Conservation (phyloP, 2,113 vertebrate genomes). For the Craseonycteris thonglongyai region DNA sequence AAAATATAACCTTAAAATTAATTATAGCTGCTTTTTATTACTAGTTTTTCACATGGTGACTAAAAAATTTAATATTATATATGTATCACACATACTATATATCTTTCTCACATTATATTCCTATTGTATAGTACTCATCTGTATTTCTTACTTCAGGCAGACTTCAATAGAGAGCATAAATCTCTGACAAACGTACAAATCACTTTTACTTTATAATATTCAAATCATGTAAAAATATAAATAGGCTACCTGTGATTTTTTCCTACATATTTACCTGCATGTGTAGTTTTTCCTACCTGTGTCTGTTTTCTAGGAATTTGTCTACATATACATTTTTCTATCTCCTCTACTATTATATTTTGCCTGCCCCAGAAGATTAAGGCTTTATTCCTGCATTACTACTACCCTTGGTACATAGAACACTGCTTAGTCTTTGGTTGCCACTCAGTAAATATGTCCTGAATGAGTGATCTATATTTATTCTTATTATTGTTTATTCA, state of each 20-base stretch:
- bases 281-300: not conserved
- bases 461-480: not conserved
- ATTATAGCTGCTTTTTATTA: not conserved
- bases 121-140: fast-evolving
- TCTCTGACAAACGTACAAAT: not conserved
- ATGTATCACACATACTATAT: not conserved
- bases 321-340: not conserved
- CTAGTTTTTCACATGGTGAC: not conserved
- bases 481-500: not conserved
- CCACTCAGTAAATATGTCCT: not conserved
- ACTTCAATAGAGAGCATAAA: not conserved
- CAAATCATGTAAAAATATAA: not conserved
- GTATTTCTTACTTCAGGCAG: not conserved
- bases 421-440: not conserved
- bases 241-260: not conserved
- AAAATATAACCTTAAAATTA: not conserved
- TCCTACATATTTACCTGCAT: not conserved
- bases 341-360: not conserved
- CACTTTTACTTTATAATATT: not conserved
- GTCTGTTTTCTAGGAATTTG: not conserved
- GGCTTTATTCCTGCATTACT: not conserved
- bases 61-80: not conserved
- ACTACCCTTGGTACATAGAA: not conserved
- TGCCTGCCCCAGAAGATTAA: not conserved
- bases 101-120: not conserved